These are phyloP conservation scores for Progne subis DNA, from an alignment of 2,113 vertebrate species.

Conservation along the genomic window DNA sequence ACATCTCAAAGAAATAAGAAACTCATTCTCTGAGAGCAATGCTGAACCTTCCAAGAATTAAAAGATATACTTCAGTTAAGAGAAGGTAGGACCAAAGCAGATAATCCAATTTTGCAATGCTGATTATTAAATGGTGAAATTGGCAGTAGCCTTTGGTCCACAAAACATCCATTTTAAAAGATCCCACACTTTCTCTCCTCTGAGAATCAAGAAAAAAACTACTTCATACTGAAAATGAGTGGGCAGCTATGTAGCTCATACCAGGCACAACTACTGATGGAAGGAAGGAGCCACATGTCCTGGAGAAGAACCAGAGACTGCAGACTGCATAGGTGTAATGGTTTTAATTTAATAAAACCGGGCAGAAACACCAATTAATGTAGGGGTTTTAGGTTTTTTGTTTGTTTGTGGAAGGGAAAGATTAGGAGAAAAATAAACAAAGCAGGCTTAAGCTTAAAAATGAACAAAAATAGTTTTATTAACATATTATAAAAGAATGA, in stretches of 20 bases:
- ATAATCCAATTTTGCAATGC: not conserved
- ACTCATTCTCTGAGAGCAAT: not conserved
- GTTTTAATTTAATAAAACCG: too few species aligned
- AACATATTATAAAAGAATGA: too few species aligned
- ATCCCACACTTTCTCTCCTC: not conserved
- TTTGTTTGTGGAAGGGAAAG: too few species aligned
- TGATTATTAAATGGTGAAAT: not conserved
- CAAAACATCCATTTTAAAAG: not conserved
- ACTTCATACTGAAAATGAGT: not conserved
- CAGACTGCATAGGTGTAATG: accelerated
- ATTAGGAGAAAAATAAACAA: too few species aligned
- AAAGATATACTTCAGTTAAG: not conserved
- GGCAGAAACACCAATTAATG: too few species aligned
- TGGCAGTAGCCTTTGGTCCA: not conserved
- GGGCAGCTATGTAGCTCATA: not conserved
- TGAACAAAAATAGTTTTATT: too few species aligned
- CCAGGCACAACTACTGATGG: accelerated
- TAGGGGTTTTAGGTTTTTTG: too few species aligned
- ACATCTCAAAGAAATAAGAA: not conserved
- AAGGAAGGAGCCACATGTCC: not conserved
- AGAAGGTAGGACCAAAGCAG: not conserved
- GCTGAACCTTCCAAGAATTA: not conserved
- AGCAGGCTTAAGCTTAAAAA: too few species aligned
- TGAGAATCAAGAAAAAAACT: not conserved
- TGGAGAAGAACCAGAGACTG: not conserved